phyloP scores from a whole-genome alignment of 1,140 invertebrate genomes.

The Holcopasites calliopsidis region DNA sequence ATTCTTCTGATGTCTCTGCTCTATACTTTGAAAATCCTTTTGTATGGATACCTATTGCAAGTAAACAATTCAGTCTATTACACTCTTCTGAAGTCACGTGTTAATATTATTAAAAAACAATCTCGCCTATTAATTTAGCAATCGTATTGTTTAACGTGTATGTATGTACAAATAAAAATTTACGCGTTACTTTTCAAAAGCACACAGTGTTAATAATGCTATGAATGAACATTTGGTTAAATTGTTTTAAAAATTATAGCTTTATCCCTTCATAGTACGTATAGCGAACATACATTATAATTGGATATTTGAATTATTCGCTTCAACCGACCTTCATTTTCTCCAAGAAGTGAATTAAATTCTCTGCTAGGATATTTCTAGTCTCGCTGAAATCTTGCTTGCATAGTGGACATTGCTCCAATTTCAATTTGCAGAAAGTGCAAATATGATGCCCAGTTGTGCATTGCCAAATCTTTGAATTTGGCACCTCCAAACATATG shows the following conservation, averaged over 20 bases:
- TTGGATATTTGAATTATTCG: too few relatives aligned
- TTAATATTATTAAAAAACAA: neutral
- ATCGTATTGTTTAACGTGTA: neutral
- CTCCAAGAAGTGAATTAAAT: too few relatives aligned
- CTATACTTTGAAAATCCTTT: neutral
- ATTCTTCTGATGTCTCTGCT: neutral
- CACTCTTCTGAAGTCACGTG: neutral
- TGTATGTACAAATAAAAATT: neutral
- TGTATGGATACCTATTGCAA: constrained; percentile 7
- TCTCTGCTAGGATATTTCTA: constrained; percentile 41
- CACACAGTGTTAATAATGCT: too few relatives aligned
- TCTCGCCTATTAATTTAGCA: neutral
- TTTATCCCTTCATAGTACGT: too few relatives aligned
- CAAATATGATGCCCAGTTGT: constrained; percentile 66
- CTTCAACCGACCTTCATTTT: too few relatives aligned
- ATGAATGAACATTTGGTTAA: too few relatives aligned
- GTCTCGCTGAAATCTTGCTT: constrained; percentile 44
- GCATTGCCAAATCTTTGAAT: constrained; percentile 52
- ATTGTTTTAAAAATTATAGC: too few relatives aligned
- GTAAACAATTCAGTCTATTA: neutral
- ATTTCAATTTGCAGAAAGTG: constrained; percentile 35
- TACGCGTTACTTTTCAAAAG: too few relatives aligned
- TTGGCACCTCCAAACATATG: constrained; percentile 60
- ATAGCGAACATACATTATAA: too few relatives aligned
- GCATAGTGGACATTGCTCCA: constrained; percentile 62